Conservation (phyloP, 2,888 invertebrate genomes). For the Lagria hirta region DNA sequence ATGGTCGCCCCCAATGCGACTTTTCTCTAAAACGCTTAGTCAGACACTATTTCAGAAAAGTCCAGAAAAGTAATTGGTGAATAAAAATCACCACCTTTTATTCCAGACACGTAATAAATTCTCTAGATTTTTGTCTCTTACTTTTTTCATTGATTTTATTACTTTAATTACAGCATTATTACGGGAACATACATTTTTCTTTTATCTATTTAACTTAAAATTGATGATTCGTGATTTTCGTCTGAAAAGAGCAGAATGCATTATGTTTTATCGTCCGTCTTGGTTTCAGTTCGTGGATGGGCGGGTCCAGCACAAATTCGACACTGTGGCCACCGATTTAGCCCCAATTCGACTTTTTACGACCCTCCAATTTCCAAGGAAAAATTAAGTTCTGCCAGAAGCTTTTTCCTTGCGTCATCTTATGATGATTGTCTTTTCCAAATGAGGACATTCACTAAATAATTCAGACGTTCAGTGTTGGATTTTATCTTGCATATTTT, state of each 20-base stretch:
- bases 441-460: too few species aligned
- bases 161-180: too few species aligned
- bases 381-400: constrained; percentile 42
- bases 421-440: constrained; percentile 35
- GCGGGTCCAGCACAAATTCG: constrained; percentile 51
- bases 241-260: constrained; percentile 7
- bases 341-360: constrained; percentile 50
- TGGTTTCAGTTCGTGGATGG: constrained; percentile 37
- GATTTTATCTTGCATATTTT: too few species aligned
- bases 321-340: constrained; percentile 49
- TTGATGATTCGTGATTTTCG: constrained; percentile 7
- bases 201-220: background rate
- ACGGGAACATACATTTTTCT: too few species aligned
- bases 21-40: constrained; percentile 44
- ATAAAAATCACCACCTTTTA: constrained; percentile 5
- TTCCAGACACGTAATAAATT: too few species aligned
- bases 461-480: too few species aligned
- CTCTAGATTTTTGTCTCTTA: too few species aligned
- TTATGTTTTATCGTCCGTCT: constrained; percentile 32
- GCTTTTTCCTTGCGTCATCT: constrained; percentile 34
- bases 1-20: constrained; percentile 42
- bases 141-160: too few species aligned
- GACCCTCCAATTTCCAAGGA: constrained; percentile 52
- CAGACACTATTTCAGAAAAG: constrained; percentile 38
- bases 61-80: constrained; percentile 29